Base-by-base conservation (phyloP, 2,797 vertebrate genomes). In the Falco rusticolus region DNA sequence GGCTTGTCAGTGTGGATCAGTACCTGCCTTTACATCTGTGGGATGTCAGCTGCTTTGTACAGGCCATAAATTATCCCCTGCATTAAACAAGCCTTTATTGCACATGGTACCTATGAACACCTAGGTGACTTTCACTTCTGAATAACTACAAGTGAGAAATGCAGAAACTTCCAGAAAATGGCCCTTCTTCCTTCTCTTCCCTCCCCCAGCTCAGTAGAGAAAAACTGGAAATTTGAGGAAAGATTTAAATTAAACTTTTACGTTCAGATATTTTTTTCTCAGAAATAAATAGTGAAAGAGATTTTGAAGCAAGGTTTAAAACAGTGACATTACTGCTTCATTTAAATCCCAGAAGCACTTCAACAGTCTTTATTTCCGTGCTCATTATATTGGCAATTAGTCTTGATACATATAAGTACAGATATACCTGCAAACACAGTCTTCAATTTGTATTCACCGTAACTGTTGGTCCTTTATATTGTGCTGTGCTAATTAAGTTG, bases 401-500 rank as follows among this genome's bases (percentile, higher is more conserved):
- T 72, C 1, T 28, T 20, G 39, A 9, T 39, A 54, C 13, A 81
- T 31, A 17, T 25, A 22, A 43, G 41, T 79, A 37, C 13, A 72
- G 65, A 63, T 76, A 69, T 10, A 88, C 9, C 11, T 1, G 0
- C 34, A 76, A 75, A 75, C n/a, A 70, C 6, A 54, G 47, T 21
- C 63, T 75, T 76, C 51, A n/a, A 4, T 87, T 87, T 70, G 57
- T 53, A 61, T 57, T 84, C 64, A 82, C 16, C 26, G 9, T 63
- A 43, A 56, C 25, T 56, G 24, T 51, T 77, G 75, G 16, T 43
- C 64, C 64, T 92, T 89, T 77, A 78, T 82, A 92, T 28, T 61
- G 51, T 56, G n/a, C 48, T 82, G 51, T 64, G 45, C 72, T 93
- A 97, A 96, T 90, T 81, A 82, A 82, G 68, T 80, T 57, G 22